These are phyloP conservation scores for Paedocypris sp. DNA, from an alignment of 2,113 vertebrate species.

Conservation along the genomic window DNA sequence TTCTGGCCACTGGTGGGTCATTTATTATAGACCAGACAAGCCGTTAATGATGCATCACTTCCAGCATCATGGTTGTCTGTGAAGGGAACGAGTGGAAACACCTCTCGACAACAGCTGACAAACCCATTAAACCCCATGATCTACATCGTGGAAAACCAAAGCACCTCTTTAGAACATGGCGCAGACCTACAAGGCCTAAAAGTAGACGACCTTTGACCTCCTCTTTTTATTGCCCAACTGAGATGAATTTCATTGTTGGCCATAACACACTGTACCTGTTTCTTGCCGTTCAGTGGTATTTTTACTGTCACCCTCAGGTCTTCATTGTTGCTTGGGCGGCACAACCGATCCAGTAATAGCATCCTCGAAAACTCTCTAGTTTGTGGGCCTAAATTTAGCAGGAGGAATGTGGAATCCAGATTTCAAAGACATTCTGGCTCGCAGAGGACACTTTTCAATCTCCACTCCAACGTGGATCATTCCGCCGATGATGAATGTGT, in stretches of 20 bases:
- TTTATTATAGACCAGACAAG: constrained; percentile 11
- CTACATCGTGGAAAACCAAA: constrained; percentile 1
- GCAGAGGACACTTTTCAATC: constrained; percentile 20
- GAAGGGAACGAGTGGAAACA: constrained; percentile 16
- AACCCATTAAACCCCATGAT: constrained; percentile 6
- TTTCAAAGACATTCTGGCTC: constrained; percentile 1
- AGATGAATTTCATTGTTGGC: not conserved
- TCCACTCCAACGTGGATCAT: constrained; percentile 8
- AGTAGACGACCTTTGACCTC: not conserved
- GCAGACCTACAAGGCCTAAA: not conserved
- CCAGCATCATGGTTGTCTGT: constrained; percentile 2
- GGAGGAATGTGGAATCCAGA: constrained; percentile 3
- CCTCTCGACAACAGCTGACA: constrained; percentile 27
- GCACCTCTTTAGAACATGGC: not conserved
- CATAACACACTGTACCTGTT: not conserved
- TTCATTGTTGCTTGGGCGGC: not conserved
- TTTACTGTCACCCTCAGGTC: constrained; percentile 4
- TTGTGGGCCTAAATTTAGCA: not conserved
- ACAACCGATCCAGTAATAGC: not conserved
- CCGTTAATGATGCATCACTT: constrained; percentile 25
- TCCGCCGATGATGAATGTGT: not conserved
- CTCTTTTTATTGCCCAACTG: not conserved
- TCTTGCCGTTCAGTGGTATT: not conserved
- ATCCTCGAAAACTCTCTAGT: not conserved
- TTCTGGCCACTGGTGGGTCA: constrained; percentile 6